Conservation (phyloP, 2,888 invertebrate species). For the Meliscaeva auricollis region DNA sequence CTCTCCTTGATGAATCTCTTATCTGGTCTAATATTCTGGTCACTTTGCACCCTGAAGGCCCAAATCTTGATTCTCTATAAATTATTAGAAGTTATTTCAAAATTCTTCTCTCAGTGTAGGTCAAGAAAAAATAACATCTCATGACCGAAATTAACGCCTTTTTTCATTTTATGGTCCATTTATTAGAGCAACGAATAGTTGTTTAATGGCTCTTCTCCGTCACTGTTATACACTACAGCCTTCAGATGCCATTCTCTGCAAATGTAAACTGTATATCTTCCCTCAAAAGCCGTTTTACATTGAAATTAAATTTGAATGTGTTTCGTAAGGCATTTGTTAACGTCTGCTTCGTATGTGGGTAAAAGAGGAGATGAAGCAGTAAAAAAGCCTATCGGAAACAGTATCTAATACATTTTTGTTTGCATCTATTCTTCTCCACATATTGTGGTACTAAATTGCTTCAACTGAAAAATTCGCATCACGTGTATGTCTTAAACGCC, state of each 20-base stretch:
- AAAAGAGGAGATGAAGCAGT: neutral
- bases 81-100: too few species aligned
- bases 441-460: constrained; percentile 62
- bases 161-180: constrained; percentile 71
- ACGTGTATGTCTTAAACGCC: constrained; percentile 84
- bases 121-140: neutral
- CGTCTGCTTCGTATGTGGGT: constrained; percentile 58
- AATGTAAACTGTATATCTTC: constrained; percentile 21
- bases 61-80: too few species aligned
- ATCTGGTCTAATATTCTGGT: too few species aligned
- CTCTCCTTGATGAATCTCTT: too few species aligned
- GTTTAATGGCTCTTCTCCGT: constrained; percentile 15
- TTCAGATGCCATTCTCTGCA: neutral
- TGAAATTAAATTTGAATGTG: constrained; percentile 74
- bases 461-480: constrained; percentile 81
- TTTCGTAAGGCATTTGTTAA: constrained; percentile 74
- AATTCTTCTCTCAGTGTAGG: neutral
- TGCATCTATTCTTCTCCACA: constrained; percentile 48
- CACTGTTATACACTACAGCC: constrained; percentile 22
- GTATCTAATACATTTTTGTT: constrained; percentile 13
- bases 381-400: constrained; percentile 32
- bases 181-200: constrained; percentile 65
- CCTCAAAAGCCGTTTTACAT: constrained; percentile 63
- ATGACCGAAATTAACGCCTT: constrained; percentile 52
- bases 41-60: too few species aligned